phyloP scores from a whole-genome alignment of 2,113 vertebrate species.

The Oriolus oriolus region DNA sequence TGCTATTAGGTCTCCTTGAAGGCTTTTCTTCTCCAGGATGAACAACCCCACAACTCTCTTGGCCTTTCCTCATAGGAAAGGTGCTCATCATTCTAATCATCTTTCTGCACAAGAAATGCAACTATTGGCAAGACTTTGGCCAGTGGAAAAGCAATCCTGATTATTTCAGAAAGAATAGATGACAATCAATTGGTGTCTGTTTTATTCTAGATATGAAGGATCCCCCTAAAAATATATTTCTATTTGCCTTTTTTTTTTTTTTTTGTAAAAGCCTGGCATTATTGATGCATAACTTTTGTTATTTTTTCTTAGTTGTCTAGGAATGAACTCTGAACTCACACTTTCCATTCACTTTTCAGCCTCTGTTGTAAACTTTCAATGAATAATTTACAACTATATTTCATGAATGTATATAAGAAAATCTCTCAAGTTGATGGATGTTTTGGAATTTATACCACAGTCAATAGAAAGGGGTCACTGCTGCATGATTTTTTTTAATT shows the following conservation, averaged over 20 bases:
- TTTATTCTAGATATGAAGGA: not conserved
- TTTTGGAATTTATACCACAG: not conserved
- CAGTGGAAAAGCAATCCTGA: not conserved
- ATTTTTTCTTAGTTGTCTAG: not conserved
- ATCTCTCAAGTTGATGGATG: not conserved
- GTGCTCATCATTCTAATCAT: not conserved
- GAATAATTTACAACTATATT: not conserved
- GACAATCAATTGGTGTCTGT: not conserved
- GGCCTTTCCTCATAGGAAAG: not conserved
- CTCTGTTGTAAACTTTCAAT: not conserved
- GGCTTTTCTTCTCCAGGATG: not conserved
- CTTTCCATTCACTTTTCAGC: not conserved
- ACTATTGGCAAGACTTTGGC: not conserved
- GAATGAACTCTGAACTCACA: not conserved
- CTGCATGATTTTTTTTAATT: not conserved
- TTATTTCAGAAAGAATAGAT: not conserved
- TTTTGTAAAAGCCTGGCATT: not conserved
- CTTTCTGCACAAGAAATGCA: not conserved
- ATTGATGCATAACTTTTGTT: not conserved
- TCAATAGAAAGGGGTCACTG: not conserved
- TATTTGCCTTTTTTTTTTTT: not conserved
- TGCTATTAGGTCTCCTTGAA: not conserved
- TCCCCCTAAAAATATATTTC: not conserved
- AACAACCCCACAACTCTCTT: rapidly evolving
- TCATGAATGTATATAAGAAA: not conserved